phyloP scores from a whole-genome alignment of 1,140 invertebrate species.

The Dufourea novaeangliae region DNA sequence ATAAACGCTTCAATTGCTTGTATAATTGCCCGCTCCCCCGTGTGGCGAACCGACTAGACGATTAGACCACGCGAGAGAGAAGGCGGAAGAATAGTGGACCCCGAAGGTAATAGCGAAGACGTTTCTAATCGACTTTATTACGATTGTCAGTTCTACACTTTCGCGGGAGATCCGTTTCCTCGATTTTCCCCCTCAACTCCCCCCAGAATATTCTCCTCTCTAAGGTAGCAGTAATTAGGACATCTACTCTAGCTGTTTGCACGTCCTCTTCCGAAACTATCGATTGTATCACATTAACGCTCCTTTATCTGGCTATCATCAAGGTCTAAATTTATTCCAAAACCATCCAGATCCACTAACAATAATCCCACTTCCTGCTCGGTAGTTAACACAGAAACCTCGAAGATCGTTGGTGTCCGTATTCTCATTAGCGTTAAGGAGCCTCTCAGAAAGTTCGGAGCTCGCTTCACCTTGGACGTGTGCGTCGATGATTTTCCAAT shows the following conservation, averaged over 20 bases:
- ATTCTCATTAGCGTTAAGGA: no score
- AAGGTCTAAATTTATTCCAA: no score
- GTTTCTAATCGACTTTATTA: slow-evolving; percentile 72
- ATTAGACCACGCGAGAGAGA: slow-evolving; percentile 22
- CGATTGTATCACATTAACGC: no score
- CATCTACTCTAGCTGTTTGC: no score
- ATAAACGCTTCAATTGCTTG: slow-evolving; percentile 71
- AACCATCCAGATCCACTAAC: no score
- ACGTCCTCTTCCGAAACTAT: no score
- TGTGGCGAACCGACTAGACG: background rate
- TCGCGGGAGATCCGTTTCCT: background rate
- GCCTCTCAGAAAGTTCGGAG: background rate
- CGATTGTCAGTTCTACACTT: slow-evolving; percentile 38
- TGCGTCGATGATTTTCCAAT: slow-evolving; percentile 75
- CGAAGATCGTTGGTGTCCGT: no score
- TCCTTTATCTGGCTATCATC: no score
- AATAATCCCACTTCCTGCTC: no score
- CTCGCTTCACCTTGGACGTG: background rate
- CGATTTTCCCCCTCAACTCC: background rate
- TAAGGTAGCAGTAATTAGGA: no score
- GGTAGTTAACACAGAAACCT: no score
- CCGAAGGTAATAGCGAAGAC: slow-evolving; percentile 65
- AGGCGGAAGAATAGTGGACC: slow-evolving; percentile 56
- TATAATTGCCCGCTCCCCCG: slow-evolving; percentile 67
- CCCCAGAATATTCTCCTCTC: no score